phyloP scores from a whole-genome alignment of 2,888 invertebrate genomes.

The Sinelater perroti region DNA sequence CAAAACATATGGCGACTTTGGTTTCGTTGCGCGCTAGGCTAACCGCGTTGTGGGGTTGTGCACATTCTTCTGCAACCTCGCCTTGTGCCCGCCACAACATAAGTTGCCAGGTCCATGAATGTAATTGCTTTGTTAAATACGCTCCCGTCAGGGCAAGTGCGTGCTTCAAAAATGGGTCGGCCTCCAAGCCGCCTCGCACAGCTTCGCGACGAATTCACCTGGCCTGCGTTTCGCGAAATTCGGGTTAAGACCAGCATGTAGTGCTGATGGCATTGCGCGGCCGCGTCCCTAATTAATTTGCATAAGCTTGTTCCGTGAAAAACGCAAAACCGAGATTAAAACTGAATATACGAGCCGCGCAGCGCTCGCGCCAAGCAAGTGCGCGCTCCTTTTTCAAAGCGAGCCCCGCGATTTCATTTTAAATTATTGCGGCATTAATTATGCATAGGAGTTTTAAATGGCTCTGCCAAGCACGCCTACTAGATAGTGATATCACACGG shows the following conservation, averaged over 20 bases:
- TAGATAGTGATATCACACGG: neutral
- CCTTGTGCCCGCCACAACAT: constrained; percentile 2
- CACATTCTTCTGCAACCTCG: constrained; percentile 3
- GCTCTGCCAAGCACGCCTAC: constrained; percentile 7
- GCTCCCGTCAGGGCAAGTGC: constrained; percentile 13
- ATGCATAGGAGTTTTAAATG: constrained; percentile 24
- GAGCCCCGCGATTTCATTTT: constrained; percentile 15
- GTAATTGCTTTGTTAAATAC: constrained; percentile 22
- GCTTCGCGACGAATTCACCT: constrained; percentile 31
- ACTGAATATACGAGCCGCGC: constrained; percentile 20
- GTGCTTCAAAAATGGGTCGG: constrained; percentile 19
- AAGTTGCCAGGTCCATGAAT: constrained; percentile 12
- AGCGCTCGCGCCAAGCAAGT: constrained; percentile 18
- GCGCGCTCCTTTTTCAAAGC: constrained; percentile 17
- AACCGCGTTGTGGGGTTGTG: constrained; percentile 6
- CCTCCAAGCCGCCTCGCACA: constrained; percentile 25
- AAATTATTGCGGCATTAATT: constrained; percentile 29
- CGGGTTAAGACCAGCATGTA: constrained; percentile 25
- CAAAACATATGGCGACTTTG: neutral
- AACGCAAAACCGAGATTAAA: constrained; percentile 33
- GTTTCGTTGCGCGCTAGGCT: constrained; percentile 10
- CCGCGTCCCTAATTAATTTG: constrained; percentile 34
- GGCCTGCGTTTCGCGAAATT: constrained; percentile 22
- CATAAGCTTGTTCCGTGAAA: constrained; percentile 29
- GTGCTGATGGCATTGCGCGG: constrained; percentile 21